phyloP scores from a whole-genome alignment of 2,113 vertebrate species.

The Apodemus speciosus region DNA sequence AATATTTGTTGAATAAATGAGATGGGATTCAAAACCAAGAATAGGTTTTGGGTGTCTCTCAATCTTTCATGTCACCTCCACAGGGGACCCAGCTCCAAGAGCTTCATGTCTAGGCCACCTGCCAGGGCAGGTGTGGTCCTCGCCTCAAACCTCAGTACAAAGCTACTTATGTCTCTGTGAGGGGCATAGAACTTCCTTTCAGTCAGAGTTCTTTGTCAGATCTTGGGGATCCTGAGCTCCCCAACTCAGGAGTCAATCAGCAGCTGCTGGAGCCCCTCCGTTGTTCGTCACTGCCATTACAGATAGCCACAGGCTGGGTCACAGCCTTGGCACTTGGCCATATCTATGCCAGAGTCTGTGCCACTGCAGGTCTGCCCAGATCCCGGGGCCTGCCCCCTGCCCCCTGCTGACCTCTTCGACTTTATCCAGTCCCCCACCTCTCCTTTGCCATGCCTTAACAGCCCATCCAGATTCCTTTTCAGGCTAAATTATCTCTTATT shows the following conservation, averaged over 20 bases:
- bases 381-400: neutral
- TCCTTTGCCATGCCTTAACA: neutral
- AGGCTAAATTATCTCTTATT: neutral
- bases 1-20: conserved; percentile 42
- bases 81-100: neutral
- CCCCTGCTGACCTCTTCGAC: neutral
- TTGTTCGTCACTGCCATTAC: neutral
- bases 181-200: neutral
- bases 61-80: neutral
- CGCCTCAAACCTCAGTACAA: neutral
- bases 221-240: neutral
- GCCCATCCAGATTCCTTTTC: neutral
- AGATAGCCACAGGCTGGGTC: neutral
- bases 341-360: neutral
- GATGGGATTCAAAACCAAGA: neutral
- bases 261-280: neutral
- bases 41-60: neutral
- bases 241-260: neutral
- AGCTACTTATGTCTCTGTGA: neutral
- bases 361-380: neutral
- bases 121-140: neutral
- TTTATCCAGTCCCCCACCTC: neutral
- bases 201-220: neutral
- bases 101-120: neutral
- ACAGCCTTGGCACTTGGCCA: no score